Evolutionary conservation across 2,888 invertebrate genomes (phyloP).

Genomic region (Conistra vaccinii): DNA sequence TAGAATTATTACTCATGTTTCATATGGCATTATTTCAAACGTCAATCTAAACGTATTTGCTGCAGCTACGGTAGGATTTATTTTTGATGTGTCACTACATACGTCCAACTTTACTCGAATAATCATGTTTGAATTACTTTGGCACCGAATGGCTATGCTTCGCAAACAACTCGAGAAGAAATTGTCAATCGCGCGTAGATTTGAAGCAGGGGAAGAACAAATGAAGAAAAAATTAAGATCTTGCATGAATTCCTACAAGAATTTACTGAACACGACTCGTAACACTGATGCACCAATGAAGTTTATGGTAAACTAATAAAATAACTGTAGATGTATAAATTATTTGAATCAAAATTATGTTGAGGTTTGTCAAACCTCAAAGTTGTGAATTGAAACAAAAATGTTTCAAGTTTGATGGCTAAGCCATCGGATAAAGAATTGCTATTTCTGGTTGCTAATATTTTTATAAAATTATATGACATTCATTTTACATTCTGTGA

Average conservation of each 20-base stretch:
- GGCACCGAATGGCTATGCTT: constrained; percentile 15
- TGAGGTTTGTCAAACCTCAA: not conserved
- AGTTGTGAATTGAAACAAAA: not conserved
- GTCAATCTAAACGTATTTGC: fast-evolving
- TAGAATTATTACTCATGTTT: fast-evolving
- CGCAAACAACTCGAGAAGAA: not conserved
- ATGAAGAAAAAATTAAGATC: constrained; percentile 16
- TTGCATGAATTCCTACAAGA: constrained; percentile 12
- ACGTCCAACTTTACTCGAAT: constrained; percentile 7
- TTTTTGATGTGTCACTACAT: not conserved
- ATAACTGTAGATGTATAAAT: not conserved
- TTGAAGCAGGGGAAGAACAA: not conserved
- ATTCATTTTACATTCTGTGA: too few species aligned
- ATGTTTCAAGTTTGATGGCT: not conserved
- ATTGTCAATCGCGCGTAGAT: constrained; percentile 2
- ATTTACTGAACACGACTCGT: constrained; percentile 8
- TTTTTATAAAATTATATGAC: too few species aligned
- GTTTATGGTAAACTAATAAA: constrained; percentile 8
- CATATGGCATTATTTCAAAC: fast-evolving
- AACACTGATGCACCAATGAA: constrained; percentile 1
- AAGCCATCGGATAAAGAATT: not conserved
- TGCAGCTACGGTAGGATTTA: fast-evolving
- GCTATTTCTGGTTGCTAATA: not conserved
- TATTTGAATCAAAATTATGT: not conserved
- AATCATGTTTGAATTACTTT: constrained; percentile 24